These are phyloP conservation scores for Heterodera filipjevi DNA, from an alignment of 2,888 invertebrate genomes.

Conservation along the genomic window DNA sequence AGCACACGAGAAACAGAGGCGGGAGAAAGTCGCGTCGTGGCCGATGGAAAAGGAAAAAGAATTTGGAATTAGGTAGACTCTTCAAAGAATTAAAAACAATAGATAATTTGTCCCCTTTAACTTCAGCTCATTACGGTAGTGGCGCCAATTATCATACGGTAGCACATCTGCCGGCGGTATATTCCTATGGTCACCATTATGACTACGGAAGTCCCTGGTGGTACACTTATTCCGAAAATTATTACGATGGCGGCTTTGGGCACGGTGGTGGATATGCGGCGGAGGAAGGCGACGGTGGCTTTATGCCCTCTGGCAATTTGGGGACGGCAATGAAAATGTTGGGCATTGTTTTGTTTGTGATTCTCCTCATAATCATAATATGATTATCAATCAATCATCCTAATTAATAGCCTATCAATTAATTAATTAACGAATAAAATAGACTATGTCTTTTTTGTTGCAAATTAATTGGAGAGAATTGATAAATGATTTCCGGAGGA, in stretches of 20 bases:
- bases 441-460: too few species aligned
- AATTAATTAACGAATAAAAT: neutral
- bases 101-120: neutral
- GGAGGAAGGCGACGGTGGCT: constrained; percentile 5
- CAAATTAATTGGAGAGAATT: too few species aligned
- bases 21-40: neutral
- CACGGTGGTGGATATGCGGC: neutral
- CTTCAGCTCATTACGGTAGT: neutral
- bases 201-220: neutral
- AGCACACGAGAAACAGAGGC: neutral
- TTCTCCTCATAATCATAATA: constrained; percentile 21
- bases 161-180: neutral
- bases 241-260: neutral
- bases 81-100: too few species aligned
- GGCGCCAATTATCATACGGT: neutral
- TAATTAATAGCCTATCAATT: neutral
- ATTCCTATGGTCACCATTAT: constrained; percentile 2
- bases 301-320: constrained; percentile 9
- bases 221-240: neutral
- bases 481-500: too few species aligned
- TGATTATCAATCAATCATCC: neutral
- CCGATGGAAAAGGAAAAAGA: neutral
- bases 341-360: constrained; percentile 5
- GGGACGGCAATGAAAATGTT: neutral
- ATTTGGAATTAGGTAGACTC: neutral